Percentiles rank a stretch among this genome's conserved stretches.
Conservation (phyloP, 1,140 invertebrate genomes). For the Drosophila bocki region DNA sequence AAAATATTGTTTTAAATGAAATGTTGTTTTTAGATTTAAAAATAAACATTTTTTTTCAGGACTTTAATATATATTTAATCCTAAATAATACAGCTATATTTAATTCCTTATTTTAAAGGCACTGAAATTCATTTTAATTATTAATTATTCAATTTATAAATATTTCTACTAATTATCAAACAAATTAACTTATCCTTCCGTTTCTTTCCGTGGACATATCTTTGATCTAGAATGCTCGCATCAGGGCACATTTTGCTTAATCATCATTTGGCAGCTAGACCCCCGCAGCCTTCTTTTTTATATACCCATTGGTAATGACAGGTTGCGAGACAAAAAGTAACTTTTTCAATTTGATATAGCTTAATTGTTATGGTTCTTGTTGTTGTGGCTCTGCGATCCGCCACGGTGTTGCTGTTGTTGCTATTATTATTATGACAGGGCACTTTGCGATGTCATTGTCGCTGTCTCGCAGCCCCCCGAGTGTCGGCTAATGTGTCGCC, state of each 20-base stretch:
- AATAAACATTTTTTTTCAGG: no score
- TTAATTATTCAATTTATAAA: not conserved
- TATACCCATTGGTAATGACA: slow-evolving; percentile 30
- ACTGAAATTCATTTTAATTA: not conserved
- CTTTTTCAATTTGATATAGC: slow-evolving; percentile 79
- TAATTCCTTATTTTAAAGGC: no score
- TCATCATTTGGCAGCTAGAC: slow-evolving; percentile 48
- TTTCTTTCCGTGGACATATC: slow-evolving; percentile 22
- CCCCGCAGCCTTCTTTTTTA: not conserved
- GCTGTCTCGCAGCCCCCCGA: slow-evolving; percentile 64
- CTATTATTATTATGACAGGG: slow-evolving; percentile 67
- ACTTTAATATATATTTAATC: no score
- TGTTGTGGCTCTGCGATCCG: slow-evolving; percentile 19
- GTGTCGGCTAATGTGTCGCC: slow-evolving; percentile 59
- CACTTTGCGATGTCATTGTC: slow-evolving; percentile 77
- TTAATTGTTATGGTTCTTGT: slow-evolving; percentile 75
- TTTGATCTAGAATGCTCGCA: slow-evolving; percentile 56
- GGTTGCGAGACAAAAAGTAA: slow-evolving; percentile 60
- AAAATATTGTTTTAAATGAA: no score
- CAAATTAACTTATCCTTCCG: not conserved
- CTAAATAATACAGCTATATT: no score
- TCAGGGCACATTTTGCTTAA: slow-evolving; percentile 52
- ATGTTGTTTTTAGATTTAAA: no score
- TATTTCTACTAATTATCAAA: not conserved
- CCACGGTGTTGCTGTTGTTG: slow-evolving; percentile 30